Percentiles rank a stretch among this genome's conserved stretches.
These are phyloP conservation scores for Tauraco hartlaubi DNA, from an alignment of 2,797 vertebrate genomes.

Conservation along the genomic window DNA sequence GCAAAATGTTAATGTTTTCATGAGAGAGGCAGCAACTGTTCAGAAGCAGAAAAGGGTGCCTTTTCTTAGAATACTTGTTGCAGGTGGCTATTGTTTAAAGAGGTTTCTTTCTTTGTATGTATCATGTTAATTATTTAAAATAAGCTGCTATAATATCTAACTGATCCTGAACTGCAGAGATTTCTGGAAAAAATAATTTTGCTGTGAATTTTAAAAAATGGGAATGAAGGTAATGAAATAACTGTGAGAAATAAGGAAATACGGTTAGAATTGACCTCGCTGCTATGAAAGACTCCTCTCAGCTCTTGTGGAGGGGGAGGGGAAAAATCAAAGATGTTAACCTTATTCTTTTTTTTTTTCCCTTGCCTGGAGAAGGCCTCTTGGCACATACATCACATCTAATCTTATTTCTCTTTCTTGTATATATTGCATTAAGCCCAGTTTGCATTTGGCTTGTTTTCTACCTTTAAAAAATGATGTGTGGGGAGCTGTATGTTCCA, in stretches of 20 bases:
- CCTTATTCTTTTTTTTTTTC: constrained; percentile 65
- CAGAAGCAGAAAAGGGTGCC: neutral
- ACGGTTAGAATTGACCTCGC: constrained; percentile 75
- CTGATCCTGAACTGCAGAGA: neutral
- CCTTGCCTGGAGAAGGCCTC: constrained; percentile 69
- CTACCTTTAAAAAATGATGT: constrained; percentile 36
- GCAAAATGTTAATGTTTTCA: constrained; percentile 50
- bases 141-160: neutral
- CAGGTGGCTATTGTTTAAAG: constrained; percentile 38
- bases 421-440: constrained; percentile 68
- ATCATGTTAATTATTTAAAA: constrained; percentile 4
- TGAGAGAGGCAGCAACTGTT: constrained; percentile 15
- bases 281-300: constrained; percentile 51
- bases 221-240: constrained; percentile 40
- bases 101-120: neutral
- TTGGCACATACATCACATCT: constrained; percentile 71
- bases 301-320: neutral
- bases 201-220: constrained; percentile 24
- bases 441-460: constrained; percentile 68
- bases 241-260: constrained; percentile 57
- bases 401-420: constrained; percentile 71
- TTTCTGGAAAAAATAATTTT: neutral
- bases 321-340: constrained; percentile 69
- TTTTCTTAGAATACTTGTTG: constrained; percentile 5
- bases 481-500: neutral